Evolutionary conservation across 2,797 vertebrate species (phyloP).

Genomic region (Sardinella longiceps): DNA sequence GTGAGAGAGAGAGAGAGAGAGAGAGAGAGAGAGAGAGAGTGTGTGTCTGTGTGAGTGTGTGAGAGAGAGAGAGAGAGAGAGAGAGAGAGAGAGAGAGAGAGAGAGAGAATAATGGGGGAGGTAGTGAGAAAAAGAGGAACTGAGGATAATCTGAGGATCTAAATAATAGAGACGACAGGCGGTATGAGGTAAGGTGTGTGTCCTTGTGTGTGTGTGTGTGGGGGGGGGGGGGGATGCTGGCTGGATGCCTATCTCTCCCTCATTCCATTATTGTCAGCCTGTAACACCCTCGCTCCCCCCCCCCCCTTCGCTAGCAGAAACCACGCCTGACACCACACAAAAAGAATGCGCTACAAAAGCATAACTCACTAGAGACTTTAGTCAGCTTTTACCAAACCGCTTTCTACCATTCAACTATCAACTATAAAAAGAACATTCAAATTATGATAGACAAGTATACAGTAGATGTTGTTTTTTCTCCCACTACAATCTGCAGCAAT

Average conservation of each 20-base stretch:
- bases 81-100: not conserved
- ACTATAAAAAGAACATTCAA: not conserved
- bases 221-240: slow-evolving; percentile 19
- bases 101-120: not conserved
- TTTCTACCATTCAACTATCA: not conserved
- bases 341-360: slow-evolving; percentile 32
- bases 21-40: not conserved
- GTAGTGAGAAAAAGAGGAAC: not conserved
- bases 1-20: not conserved
- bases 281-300: slow-evolving; percentile 21
- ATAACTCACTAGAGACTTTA: not conserved
- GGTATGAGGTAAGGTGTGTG: not conserved
- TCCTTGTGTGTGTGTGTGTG: too few species aligned
- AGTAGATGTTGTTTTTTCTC: too few species aligned
- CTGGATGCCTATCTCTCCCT: slow-evolving; percentile 35
- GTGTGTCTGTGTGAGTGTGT: not conserved
- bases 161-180: slow-evolving; percentile 24
- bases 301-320: not conserved
- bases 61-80: not conserved
- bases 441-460: not conserved
- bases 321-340: slow-evolving; percentile 31
- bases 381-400: not conserved
- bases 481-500: not conserved
- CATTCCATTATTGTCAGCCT: slow-evolving; percentile 40
- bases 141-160: slow-evolving; percentile 11